Evolutionary conservation across 2,797 vertebrate genomes (phyloP).

Genomic region (Platalea minor): DNA sequence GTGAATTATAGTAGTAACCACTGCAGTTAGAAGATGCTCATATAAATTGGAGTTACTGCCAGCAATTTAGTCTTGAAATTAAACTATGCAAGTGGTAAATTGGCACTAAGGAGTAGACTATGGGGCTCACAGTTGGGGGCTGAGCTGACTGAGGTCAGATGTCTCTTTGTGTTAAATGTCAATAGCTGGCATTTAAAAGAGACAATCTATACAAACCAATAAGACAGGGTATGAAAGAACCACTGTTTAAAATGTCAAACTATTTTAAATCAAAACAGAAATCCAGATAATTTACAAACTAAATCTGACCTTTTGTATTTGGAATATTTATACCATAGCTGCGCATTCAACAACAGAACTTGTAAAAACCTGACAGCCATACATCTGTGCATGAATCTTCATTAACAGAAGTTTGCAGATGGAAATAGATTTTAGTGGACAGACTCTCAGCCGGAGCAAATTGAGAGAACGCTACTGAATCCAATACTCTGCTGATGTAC

Average conservation of each 20-base stretch:
- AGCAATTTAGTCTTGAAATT: conserved; percentile 61
- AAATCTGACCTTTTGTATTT: conserved; percentile 76
- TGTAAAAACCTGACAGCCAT: conserved; percentile 67
- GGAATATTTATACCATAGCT: conserved; percentile 72
- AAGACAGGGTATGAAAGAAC: conserved; percentile 71
- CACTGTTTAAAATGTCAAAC: conserved; percentile 77
- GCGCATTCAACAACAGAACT: conserved; percentile 57
- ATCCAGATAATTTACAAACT: conserved; percentile 77
- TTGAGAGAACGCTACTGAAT: neutral
- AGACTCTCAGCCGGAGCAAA: conserved; percentile 10
- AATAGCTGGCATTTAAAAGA: conserved; percentile 77
- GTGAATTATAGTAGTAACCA: conserved; percentile 13
- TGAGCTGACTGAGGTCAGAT: conserved; percentile 73
- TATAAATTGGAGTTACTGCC: conserved; percentile 40
- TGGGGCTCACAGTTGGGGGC: conserved; percentile 66
- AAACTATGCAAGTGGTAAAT: conserved; percentile 67
- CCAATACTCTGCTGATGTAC: neutral
- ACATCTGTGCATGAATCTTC: conserved; percentile 59
- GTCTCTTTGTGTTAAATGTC: conserved; percentile 78
- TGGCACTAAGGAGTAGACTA: conserved; percentile 60
- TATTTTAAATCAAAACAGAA: conserved; percentile 77
- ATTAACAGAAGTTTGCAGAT: conserved; percentile 22
- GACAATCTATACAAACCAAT: conserved; percentile 75
- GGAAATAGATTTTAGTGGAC: conserved; percentile 55
- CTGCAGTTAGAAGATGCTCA: neutral